Percentiles rank a stretch among this genome's conserved stretches.
Conservation (phyloP, 2,888 invertebrate species). For the Euspilapteryx auroguttella region DNA sequence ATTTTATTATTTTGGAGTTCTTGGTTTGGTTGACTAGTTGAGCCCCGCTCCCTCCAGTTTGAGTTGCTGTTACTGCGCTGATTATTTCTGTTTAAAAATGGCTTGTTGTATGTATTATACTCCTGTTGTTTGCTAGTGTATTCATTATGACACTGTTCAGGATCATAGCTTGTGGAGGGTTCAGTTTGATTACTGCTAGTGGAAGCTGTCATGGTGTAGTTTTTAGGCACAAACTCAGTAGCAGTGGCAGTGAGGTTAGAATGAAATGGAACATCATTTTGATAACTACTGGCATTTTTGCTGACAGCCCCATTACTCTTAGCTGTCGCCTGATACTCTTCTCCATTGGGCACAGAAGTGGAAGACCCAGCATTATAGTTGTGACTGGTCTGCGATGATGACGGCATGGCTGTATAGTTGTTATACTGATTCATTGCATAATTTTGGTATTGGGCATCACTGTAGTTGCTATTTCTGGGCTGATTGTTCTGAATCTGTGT, state of each 20-base stretch:
- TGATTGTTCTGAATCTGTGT: slow-evolving; percentile 35
- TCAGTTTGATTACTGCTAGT: slow-evolving; percentile 18
- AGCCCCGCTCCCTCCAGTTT: slow-evolving; percentile 32
- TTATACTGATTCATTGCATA: slow-evolving; percentile 27
- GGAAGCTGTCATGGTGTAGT: slow-evolving; percentile 16
- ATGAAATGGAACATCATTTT: slow-evolving; percentile 31
- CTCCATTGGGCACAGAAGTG: slow-evolving; percentile 16
- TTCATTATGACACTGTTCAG: too few species aligned
- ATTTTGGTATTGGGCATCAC: slow-evolving; percentile 29
- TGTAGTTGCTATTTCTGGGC: slow-evolving; percentile 18
- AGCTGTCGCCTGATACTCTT: slow-evolving; percentile 19
- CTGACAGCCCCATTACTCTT: slow-evolving; percentile 15
- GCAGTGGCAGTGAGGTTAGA: slow-evolving; percentile 61
- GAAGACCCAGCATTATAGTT: slow-evolving; percentile 20
- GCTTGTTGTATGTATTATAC: too few species aligned
- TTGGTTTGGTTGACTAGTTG: neutral
- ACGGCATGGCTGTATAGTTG: slow-evolving; percentile 27
- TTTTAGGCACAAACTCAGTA: slow-evolving; percentile 60
- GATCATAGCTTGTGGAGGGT: slow-evolving; percentile 13
- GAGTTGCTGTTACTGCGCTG: neutral
- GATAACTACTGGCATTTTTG: slow-evolving; percentile 16
- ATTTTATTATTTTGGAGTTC: neutral
- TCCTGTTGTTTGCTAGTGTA: too few species aligned
- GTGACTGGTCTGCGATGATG: slow-evolving; percentile 22
- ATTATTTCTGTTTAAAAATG: too few species aligned